phyloP scores from a whole-genome alignment of 2,888 invertebrate species.

The Drosophila melanosoma region DNA sequence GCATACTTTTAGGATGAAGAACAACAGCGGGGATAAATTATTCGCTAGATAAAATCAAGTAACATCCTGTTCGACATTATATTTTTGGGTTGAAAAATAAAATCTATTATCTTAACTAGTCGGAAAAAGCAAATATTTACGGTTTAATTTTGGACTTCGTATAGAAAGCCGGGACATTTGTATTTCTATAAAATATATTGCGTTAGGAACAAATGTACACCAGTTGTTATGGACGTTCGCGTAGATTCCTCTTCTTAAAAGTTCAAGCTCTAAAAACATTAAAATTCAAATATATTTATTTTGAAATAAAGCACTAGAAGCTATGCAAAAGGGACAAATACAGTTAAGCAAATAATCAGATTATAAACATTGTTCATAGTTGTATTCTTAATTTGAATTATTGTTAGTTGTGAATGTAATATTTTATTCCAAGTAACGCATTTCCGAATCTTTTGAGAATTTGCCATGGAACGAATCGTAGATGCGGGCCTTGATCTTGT shows the following conservation, averaged over 20 bases:
- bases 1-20: neutral
- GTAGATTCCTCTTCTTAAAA: neutral
- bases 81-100: neutral
- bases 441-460: conserved; percentile 3
- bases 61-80: too few relatives aligned
- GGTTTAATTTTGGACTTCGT: neutral
- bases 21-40: neutral
- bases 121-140: neutral
- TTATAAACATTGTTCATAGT: neutral
- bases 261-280: neutral
- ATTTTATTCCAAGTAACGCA: conserved; percentile 57
- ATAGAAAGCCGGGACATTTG: neutral
- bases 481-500: conserved; percentile 71
- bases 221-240: neutral
- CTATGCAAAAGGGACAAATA: conserved; percentile 4
- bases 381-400: neutral
- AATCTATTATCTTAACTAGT: neutral
- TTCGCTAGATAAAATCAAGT: neutral
- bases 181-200: neutral
- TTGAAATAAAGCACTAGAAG: neutral
- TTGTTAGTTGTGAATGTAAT: neutral
- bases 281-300: neutral
- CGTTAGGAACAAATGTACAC: neutral
- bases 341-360: neutral
- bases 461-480: conserved; percentile 29